phyloP scores from a whole-genome alignment of 1,140 invertebrate species.

The Aphelenchoides besseyi region DNA sequence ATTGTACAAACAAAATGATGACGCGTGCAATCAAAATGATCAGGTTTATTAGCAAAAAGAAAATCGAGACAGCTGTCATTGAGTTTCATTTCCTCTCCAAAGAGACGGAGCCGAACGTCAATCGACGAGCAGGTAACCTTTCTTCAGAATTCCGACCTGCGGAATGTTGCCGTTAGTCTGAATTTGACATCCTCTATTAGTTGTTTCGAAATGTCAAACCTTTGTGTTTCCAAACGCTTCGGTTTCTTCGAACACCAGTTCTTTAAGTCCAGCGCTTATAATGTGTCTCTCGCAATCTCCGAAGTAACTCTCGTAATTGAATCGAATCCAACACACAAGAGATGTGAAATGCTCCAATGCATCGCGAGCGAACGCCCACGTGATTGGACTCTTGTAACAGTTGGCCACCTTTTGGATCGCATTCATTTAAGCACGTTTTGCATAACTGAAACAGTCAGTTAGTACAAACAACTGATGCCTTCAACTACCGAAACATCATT shows the following conservation, averaged over 20 bases:
- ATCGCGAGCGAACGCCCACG: constrained; percentile 22
- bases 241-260: constrained; percentile 12
- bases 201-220: not conserved
- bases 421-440: constrained; percentile 20
- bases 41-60: too few species aligned
- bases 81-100: too few species aligned
- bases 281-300: constrained; percentile 49
- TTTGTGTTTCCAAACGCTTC: not conserved
- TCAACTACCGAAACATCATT: constrained; percentile 37
- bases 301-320: constrained; percentile 42
- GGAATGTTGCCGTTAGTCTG: constrained; percentile 5
- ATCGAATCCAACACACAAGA: constrained; percentile 42
- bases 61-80: too few species aligned
- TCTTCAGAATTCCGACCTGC: constrained; percentile 27
- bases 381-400: not conserved
- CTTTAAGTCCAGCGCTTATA: constrained; percentile 1
- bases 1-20: too few species aligned
- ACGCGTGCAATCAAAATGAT: too few species aligned
- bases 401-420: not conserved
- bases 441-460: not conserved
- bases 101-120: too few species aligned
- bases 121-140: constrained; percentile 41
- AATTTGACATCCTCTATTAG: not conserved
- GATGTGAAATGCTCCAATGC: constrained; percentile 39
- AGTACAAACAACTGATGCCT: not conserved